These are phyloP conservation scores for Drosophila meridionalis DNA, from an alignment of 2,888 invertebrate genomes.

Conservation along the genomic window DNA sequence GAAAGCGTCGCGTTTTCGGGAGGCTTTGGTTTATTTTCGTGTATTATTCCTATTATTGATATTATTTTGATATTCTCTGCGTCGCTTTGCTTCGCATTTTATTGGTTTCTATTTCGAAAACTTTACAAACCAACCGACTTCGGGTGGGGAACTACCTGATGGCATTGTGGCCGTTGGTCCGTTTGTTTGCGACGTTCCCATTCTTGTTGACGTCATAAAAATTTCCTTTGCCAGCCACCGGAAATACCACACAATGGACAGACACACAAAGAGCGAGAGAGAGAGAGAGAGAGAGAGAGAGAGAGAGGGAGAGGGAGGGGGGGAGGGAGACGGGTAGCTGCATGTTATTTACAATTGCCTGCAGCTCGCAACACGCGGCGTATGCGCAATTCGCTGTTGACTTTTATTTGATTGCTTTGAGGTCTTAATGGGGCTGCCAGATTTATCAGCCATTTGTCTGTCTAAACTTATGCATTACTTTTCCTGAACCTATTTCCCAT, in stretches of 20 bases:
- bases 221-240: constrained; percentile 71
- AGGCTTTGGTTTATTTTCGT: constrained; percentile 32
- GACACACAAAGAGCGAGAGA: not conserved
- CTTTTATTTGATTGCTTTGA: constrained; percentile 40
- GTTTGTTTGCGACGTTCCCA: constrained; percentile 30
- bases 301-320: not conserved
- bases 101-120: constrained; percentile 45
- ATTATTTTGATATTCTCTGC: constrained; percentile 31
- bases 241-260: constrained; percentile 70
- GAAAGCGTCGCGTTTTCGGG: constrained; percentile 38
- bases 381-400: constrained; percentile 64
- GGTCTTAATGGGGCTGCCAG: constrained; percentile 13
- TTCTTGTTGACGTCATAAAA: constrained; percentile 72
- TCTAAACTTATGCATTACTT: not conserved
- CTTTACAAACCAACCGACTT: constrained; percentile 27
- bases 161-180: constrained; percentile 45
- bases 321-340: not conserved
- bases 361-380: constrained; percentile 54
- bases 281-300: not conserved
- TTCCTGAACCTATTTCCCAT: not conserved
- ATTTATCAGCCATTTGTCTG: not conserved
- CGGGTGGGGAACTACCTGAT: constrained; percentile 49
- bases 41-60: constrained; percentile 47
- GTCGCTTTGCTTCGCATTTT: constrained; percentile 9
- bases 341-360: constrained; percentile 62